Evolutionary conservation across 2,888 invertebrate species (phyloP).

Genomic region (Acleris sparsana): DNA sequence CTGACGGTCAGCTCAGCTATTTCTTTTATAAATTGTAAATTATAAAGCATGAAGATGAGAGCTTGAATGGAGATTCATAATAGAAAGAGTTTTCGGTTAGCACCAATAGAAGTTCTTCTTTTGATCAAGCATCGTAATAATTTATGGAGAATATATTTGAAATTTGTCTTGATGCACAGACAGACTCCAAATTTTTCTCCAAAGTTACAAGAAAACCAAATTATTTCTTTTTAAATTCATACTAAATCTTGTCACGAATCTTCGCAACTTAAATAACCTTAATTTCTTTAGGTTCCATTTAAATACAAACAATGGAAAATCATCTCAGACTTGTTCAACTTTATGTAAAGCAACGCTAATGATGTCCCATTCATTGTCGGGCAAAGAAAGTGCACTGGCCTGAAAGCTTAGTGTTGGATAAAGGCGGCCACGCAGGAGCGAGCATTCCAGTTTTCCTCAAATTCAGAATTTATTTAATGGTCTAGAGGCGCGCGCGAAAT

Average conservation of each 20-base stretch:
- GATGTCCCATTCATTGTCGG: slow-evolving; percentile 35
- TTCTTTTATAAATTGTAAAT: too few relatives aligned
- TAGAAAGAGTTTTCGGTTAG: too few relatives aligned
- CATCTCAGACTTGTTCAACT: slow-evolving; percentile 26
- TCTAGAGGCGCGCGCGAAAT: neutral
- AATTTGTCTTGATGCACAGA: too few relatives aligned
- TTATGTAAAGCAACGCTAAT: slow-evolving; percentile 34
- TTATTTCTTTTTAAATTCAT: neutral
- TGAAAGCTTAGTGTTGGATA: slow-evolving; percentile 16
- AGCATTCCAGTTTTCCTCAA: neutral
- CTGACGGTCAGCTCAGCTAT: too few relatives aligned
- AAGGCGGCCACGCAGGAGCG: slow-evolving; percentile 7
- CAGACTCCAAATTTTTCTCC: too few relatives aligned
- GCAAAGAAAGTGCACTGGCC: slow-evolving; percentile 29
- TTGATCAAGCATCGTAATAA: too few relatives aligned
- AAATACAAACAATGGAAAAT: slow-evolving; percentile 33
- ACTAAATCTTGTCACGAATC: neutral
- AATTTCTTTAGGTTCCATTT: slow-evolving; percentile 13
- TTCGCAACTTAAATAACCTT: neutral
- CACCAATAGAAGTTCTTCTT: too few relatives aligned
- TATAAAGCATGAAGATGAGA: too few relatives aligned
- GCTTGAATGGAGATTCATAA: too few relatives aligned
- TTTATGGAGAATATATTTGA: too few relatives aligned
- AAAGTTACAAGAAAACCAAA: neutral
- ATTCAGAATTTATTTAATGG: neutral